phyloP scores from a whole-genome alignment of 2,797 vertebrate genomes.

The Enteromius viviparus region DNA sequence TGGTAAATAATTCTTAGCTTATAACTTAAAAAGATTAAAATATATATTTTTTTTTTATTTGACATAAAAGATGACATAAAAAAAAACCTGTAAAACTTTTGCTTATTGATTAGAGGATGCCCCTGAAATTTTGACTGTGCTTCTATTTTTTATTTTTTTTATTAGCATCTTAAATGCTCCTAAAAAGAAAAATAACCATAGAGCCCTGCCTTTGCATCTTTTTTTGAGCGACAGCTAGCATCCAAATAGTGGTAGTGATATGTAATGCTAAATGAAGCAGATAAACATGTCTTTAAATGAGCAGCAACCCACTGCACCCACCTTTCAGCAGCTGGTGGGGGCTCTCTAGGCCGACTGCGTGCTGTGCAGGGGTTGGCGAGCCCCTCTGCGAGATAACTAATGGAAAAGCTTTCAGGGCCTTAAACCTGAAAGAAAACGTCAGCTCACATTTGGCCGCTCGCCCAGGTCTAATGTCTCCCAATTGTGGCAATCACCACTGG shows the following conservation, averaged over 20 bases:
- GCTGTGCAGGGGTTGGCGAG: slow-evolving; percentile 74
- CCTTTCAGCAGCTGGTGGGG: slow-evolving; percentile 45
- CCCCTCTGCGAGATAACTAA: slow-evolving; percentile 77
- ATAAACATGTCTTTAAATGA: slow-evolving; percentile 82
- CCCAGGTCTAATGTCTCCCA: slow-evolving; percentile 82
- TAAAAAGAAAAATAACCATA: neutral
- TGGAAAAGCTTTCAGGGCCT: slow-evolving; percentile 95
- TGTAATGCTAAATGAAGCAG: slow-evolving; percentile 79
- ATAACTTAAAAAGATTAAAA: neutral
- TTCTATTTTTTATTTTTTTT: neutral
- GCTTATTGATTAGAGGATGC: neutral
- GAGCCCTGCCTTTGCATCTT: slow-evolving; percentile 34
- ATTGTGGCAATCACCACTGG: slow-evolving; percentile 76
- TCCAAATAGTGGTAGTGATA: slow-evolving; percentile 70
- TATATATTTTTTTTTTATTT: neutral
- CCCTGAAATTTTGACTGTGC: neutral
- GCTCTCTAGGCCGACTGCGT: slow-evolving; percentile 65
- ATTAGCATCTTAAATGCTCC: neutral
- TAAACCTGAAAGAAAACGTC: slow-evolving; percentile 78
- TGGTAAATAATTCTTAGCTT: neutral
- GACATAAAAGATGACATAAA: neutral
- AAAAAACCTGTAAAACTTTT: neutral
- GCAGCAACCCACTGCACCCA: slow-evolving; percentile 54
- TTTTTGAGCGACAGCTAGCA: slow-evolving; percentile 69
- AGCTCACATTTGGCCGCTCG: slow-evolving; percentile 84